Base-by-base conservation (phyloP, 2,888 invertebrate genomes). In the Allophyes oxyacanthae region DNA sequence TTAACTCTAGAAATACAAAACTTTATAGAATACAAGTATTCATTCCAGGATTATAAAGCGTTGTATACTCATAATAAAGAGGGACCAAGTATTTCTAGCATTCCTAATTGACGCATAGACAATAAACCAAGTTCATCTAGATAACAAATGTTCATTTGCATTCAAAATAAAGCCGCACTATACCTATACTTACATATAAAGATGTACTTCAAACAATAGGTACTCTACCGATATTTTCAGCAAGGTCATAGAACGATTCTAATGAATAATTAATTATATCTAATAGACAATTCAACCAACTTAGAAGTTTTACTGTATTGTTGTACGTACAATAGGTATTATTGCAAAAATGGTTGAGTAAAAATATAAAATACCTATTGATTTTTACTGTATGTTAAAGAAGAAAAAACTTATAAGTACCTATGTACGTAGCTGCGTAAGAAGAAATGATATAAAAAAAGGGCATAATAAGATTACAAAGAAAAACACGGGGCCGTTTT, bases 131-230 rank as follows among this genome's bases (percentile, higher is more conserved):
- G 75, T 62, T 69, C 58, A 78, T 77, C 72, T 61, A 67, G 77
- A 79, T 78, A 79, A 67, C 67, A 63, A 64, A 60, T 45, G 62
- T 48, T 36, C 45, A 79, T 79, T 77, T 64, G 72, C 73, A 79
- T 78, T 63, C 55, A 61, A 77, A 75, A 74, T 64, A 53, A 64
- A 44, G 52, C 54, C 40, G 41, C 46, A 43, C 37, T 48, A 43
- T 60, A 25, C n/a, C 6, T 25, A 55, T 51, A 60, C 49, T 51
- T 41, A 48, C 53, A 32, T 59, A 57, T 52, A 68, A 46, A 61
- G 60, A 28, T 28, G 10, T 54, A 38, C 48, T 62, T 28, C 41
- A 64, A 57, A 77, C 74, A 77, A 77, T 75, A 64, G 74, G 42
- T 60, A 63, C 54, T 64, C 37, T 37, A 36, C 20, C 46, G 51